Evolutionary conservation across 92 coral and sea anemone genomes (phyloP).

Genomic region (Epizoanthus ramosus): DNA sequence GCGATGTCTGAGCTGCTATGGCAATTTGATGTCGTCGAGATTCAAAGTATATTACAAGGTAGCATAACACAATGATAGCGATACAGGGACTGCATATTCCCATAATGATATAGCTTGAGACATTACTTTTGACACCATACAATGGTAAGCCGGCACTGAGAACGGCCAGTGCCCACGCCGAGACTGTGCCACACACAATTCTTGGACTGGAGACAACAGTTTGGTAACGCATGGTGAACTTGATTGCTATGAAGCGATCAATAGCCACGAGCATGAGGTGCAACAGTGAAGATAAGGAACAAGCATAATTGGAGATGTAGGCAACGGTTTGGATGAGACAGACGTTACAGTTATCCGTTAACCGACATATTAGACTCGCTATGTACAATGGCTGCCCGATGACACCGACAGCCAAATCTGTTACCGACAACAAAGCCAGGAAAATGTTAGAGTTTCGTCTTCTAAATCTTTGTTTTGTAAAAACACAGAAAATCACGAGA

Average conservation of each 20-base stretch:
- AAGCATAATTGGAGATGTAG: background rate
- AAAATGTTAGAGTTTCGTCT: background rate
- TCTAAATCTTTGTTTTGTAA: background rate
- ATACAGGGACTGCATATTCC: background rate
- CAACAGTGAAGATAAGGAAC: background rate
- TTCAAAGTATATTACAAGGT: background rate
- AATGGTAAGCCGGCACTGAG: background rate
- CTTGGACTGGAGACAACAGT: background rate
- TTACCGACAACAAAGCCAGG: background rate
- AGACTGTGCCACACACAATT: background rate
- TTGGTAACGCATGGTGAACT: background rate
- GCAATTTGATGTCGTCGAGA: background rate
- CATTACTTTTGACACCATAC: background rate
- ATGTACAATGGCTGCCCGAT: background rate
- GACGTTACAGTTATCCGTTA: background rate
- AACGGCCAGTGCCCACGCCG: background rate
- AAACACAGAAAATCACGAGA: background rate
- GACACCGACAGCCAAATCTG: background rate
- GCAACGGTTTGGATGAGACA: background rate
- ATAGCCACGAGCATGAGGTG: background rate
- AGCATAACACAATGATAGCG: background rate
- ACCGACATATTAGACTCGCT: background rate
- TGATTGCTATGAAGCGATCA: background rate
- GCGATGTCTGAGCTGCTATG: background rate
- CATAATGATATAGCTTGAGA: background rate